Evolutionary conservation across 2,113 vertebrate genomes (phyloP), one percentile per base, ranked within the genome.

Genomic region (Monopterus albus): DNA sequence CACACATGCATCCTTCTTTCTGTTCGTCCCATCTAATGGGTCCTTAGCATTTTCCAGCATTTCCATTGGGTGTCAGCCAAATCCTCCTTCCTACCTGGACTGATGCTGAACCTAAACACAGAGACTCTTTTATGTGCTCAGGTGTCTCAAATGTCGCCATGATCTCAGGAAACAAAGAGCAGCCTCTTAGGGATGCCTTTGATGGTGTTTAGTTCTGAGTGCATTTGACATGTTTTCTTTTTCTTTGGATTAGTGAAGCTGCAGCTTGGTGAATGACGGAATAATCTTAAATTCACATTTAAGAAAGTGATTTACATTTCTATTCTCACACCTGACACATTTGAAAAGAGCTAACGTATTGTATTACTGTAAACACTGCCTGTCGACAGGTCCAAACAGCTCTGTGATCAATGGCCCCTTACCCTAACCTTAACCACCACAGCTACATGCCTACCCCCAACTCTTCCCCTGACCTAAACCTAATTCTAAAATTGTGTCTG

Each of bases 101-200:
- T 52, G 45, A n/a, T n/a, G n/a, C n/a, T 12, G 43, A 79, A 43
- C 20, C 83, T 62, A 83, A 86, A 85, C 85, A 87, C 69, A 81
- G 79, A 79, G 65, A 55, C 75, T 55, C 56, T 79, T 88, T 87
- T 77, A 85, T 87, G 76, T 11, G 63, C 56, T 79, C 76, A 83
- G 78, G 78, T 85, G 78, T 85, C 80, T 84, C 61, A 47, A 65
- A 78, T 75, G 79, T 74, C 39, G 12, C 56, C 40, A 17, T 25
- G 62, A 68, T 57, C 49, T 59, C 45, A 39, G 62, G 75, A 84
- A 62, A 88, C 78, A 90, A 66, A 87, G 80, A 49, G 43, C 82
- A 83, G 84, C 50, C 58, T 89, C 65, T 72, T 71, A n/a, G 13
- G 17, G 38, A 42, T 4, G 39, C 20, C 59, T 86, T 72, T 85